Base-by-base conservation (phyloP, 2,113 vertebrate genomes). In the human region DNA sequence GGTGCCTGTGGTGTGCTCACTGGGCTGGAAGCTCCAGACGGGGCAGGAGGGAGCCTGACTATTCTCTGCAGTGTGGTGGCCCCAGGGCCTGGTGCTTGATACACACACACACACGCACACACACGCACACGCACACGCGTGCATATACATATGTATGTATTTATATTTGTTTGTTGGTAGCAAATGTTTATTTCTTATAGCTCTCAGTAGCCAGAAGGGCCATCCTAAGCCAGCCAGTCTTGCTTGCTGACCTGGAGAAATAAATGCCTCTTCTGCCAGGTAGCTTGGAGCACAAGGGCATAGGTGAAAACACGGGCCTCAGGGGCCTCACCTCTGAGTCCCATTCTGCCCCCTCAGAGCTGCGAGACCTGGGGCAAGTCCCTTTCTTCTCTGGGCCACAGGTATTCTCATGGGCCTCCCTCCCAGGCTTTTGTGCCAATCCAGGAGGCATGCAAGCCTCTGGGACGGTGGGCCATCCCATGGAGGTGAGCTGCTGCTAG, bases 281-380 rank as follows among this genome's bases (percentile, higher is more conserved):
- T 16, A 32, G 5, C 27, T 32, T 79, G 68, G 73, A 57, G 20
- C 38, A 17, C 45, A 43, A 43, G 32, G 40, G 1, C 16, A 4
- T 6, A 8, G n/a, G 7, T 9, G 2, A 79, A 40, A 83, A 55
- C 83, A 38, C 0, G 5, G 84, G n/a, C 18, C 38, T 40, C 48
- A 30, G 70, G 17, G 35, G 23, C 48, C 25, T 82, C 38, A 38
- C 18, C 17, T 66, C 50, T 20, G 52, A 76, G 30, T 70, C 40
- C 80, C 0, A 0, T 45, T 70, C 7, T 0, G 3, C 11, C 32
- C 27, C 7, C 25, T 57, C 18, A 7, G 75, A 50, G 10, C 79
- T 79, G 35, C 1, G 16, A 68, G 61, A 52, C 13, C 32, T 59
- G n/a, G 3, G 48, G 35, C 8, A 25, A 83, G 55, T 78, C 66